These are phyloP conservation scores for Apis cerana DNA, from an alignment of 1,140 invertebrate genomes.

Conservation along the genomic window DNA sequence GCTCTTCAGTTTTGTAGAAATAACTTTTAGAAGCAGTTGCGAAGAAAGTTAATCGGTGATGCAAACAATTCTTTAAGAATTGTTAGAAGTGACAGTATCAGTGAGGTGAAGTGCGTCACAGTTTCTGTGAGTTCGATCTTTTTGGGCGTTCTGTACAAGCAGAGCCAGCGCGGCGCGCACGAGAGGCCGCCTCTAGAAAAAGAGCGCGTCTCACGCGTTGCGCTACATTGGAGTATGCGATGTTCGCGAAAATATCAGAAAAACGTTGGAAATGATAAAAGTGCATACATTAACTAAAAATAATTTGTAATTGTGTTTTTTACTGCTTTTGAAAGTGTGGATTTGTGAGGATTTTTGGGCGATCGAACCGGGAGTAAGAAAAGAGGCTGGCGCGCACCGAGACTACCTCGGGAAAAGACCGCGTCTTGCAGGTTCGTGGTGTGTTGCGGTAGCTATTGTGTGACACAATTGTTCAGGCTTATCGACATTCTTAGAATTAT, in stretches of 20 bases:
- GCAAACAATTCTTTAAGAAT: constrained; percentile 50
- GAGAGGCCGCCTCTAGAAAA: constrained; percentile 52
- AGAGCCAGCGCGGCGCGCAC: constrained; percentile 50
- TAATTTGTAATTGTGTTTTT: background rate
- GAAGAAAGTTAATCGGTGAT: background rate
- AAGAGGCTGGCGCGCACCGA: constrained; percentile 40
- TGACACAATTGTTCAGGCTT: constrained; percentile 37
- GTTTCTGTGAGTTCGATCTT: constrained; percentile 56
- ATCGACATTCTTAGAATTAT: constrained; percentile 38
- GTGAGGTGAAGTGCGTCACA: constrained; percentile 53
- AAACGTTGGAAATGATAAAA: constrained; percentile 18
- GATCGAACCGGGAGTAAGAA: constrained; percentile 14
- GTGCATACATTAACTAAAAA: background rate
- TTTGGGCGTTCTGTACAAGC: constrained; percentile 45
- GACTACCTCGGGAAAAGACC: constrained; percentile 41
- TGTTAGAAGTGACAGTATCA: constrained; percentile 12
- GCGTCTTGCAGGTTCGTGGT: constrained; percentile 43
- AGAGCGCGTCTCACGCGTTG: constrained; percentile 55
- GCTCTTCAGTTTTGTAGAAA: constrained; percentile 47
- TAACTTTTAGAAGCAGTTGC: constrained; percentile 5
- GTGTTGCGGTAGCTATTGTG: constrained; percentile 31
- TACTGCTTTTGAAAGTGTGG: background rate
- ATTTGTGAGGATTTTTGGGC: background rate
- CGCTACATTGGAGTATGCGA: constrained; percentile 26
- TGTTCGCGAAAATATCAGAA: background rate